phyloP scores from a whole-genome alignment of 2,888 invertebrate species.

The Pediacus dermestoides region DNA sequence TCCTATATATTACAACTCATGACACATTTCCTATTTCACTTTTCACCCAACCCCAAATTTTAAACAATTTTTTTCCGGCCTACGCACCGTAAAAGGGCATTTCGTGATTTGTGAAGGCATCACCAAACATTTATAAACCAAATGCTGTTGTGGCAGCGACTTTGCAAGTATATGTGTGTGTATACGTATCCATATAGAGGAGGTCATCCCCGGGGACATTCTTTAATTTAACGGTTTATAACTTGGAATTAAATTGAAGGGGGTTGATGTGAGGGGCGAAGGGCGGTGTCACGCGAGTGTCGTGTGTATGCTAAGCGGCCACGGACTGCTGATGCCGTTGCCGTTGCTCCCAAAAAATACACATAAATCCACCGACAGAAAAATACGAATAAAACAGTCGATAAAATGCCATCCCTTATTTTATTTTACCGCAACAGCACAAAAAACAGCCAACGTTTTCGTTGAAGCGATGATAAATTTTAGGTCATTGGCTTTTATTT shows the following conservation, averaged over 20 bases:
- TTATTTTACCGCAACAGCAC: slow-evolving; percentile 1
- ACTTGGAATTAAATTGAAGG: slow-evolving; percentile 49
- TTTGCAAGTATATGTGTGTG: slow-evolving; percentile 4
- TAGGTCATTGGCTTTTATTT: neutral
- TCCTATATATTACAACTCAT: no score
- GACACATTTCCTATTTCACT: no score
- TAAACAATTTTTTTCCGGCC: no score
- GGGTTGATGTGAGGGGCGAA: slow-evolving; percentile 23
- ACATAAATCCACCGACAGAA: slow-evolving; percentile 15
- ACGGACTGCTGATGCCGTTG: slow-evolving; percentile 27
- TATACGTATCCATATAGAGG: slow-evolving; percentile 12
- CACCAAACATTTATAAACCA: no score
- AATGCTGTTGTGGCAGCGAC: no score
- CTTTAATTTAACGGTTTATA: slow-evolving; percentile 51
- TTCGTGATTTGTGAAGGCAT: no score
- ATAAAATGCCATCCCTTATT: slow-evolving; percentile 11
- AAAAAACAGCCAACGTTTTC: slow-evolving; percentile 1
- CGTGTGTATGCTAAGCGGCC: slow-evolving; percentile 43
- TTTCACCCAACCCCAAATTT: no score
- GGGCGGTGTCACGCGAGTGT: slow-evolving; percentile 40
- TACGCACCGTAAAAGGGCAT: no score
- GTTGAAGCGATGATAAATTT: slow-evolving; percentile 6
- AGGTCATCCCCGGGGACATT: slow-evolving; percentile 41
- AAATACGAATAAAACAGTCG: slow-evolving; percentile 13
- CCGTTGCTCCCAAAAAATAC: no score